phyloP scores from a whole-genome alignment of 2,113 vertebrate genomes.

The Regulus satrapa region DNA sequence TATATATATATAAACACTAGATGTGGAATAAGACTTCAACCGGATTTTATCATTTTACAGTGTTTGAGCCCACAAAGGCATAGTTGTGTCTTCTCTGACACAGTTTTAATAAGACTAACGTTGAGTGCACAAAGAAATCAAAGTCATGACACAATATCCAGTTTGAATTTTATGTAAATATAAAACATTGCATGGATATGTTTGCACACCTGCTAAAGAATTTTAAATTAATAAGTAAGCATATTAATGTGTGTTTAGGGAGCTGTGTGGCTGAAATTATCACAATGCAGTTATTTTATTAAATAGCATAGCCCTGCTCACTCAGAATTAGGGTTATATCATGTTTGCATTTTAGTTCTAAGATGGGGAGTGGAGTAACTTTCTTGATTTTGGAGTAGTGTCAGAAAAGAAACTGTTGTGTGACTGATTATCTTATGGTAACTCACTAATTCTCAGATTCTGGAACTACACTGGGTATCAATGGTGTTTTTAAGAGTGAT shows the following conservation, averaged over 20 bases:
- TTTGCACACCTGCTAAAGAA: neutral
- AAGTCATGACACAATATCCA: neutral
- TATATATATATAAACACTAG: neutral
- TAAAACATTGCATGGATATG: neutral
- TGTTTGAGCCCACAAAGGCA: neutral
- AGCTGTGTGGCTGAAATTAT: neutral
- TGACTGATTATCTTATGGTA: neutral
- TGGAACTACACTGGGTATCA: neutral
- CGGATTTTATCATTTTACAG: neutral
- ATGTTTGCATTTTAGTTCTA: neutral
- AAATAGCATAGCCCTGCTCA: neutral
- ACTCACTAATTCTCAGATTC: neutral
- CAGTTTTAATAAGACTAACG: neutral
- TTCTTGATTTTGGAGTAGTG: neutral
- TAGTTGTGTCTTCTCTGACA: neutral
- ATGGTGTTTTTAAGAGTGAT: rapidly evolving
- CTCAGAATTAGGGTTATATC: neutral
- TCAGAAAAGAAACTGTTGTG: neutral
- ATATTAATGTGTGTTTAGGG: neutral
- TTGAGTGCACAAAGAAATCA: neutral
- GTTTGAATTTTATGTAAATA: neutral
- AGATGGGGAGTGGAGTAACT: neutral
- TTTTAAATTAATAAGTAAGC: neutral
- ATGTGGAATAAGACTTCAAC: neutral
- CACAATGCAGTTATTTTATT: neutral